Evolutionary conservation across 2,113 vertebrate species (phyloP), one percentile per base, ranked within the genome.

Genomic region (Solenodon paradoxus): DNA sequence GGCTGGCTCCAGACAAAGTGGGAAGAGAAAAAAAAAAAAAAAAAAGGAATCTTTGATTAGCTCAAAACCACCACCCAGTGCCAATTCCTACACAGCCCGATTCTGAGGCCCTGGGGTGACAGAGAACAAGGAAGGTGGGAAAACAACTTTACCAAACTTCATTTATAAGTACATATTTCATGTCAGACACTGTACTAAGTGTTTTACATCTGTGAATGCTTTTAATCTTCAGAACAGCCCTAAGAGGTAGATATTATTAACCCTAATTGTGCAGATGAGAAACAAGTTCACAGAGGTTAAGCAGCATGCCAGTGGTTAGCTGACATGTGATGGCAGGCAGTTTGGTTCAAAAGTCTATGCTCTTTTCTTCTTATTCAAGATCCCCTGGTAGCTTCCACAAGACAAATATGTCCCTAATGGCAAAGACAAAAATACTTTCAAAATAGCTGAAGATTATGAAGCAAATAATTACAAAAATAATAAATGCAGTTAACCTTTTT

Each of bases 1-100:
- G 87, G 98, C 99, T 99, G 97, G 38, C 32, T 94, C 82, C 77
- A 2, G 38, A 28, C 59, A 68, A 78, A 30, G 17, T 17, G 2
- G 10, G 0, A 45, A 84, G 49, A 66, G 59, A 91, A 42, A 90
- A 26, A 16, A 26, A 19, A 40, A 66, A 61, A 91, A 42, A 90
- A 26, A 16, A 26, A 19, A 40, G 20, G 53, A 84, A 63, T 0
- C 5, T 35, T 4, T 45, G 68, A 47, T 97, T 83, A 97, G 78
- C 9, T 59, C 68, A 72, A 26, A 80, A 35, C 45, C 0, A 9
- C 24, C 35, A 84, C 10, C 20, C 20, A 2, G 26, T 5, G 57
- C 13, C 7, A 1, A 24, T 19, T 28, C 81, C 24, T 47, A 49
- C 7, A 22, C 0, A 75, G 40, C 16, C 47, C 24, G 10, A 1